Evolutionary conservation across 1,140 invertebrate species (phyloP).

Genomic region (Gyrodactylus bullatarudis): DNA sequence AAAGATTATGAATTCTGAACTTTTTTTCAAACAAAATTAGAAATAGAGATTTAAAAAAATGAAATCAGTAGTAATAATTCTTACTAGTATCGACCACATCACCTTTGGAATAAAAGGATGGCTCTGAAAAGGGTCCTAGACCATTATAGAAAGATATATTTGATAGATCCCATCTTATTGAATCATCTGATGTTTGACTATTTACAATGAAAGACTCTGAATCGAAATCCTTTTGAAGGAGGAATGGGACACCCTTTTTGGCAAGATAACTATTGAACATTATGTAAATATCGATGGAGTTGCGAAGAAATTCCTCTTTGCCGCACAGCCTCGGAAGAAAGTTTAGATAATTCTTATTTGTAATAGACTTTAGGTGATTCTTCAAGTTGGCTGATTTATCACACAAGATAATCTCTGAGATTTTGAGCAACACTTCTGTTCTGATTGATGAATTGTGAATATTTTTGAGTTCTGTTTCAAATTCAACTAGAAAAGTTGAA

Average conservation of each 20-base stretch:
- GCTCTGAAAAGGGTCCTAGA: not conserved
- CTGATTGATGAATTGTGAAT: not conserved
- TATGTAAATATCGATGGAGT: not conserved
- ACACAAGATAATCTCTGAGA: not conserved
- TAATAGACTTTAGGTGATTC: not conserved
- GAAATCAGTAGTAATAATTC: not conserved
- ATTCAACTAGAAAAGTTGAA: not conserved
- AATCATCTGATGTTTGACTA: not conserved
- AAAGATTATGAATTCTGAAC: too few species aligned
- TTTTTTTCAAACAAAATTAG: too few species aligned
- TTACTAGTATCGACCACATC: not conserved
- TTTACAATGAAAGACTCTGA: too few species aligned
- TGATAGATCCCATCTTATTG: not conserved
- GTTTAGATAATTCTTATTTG: not conserved
- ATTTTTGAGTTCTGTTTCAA: not conserved
- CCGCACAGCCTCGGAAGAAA: not conserved
- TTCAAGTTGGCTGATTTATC: not conserved
- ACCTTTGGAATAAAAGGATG: not conserved
- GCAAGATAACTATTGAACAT: not conserved
- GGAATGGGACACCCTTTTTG: not conserved
- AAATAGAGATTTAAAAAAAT: too few species aligned
- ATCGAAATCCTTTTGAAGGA: not conserved
- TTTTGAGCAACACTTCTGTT: not conserved
- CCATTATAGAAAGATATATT: not conserved
- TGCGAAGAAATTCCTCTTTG: not conserved